Conservation (phyloP, 1,140 invertebrate species). For the Diachasmimorpha longicaudata region DNA sequence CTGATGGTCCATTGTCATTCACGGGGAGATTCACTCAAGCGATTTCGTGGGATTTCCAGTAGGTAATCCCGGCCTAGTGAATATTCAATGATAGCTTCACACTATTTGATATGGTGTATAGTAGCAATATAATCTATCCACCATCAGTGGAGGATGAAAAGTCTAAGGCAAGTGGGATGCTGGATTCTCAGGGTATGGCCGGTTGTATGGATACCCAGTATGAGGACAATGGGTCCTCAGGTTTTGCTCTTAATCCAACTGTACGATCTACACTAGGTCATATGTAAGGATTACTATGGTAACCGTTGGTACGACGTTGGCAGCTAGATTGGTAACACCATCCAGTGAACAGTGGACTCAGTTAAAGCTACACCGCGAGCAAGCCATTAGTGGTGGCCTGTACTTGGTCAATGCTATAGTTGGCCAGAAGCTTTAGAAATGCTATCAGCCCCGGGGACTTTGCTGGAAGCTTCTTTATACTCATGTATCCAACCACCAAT, state of each 20-base stretch:
- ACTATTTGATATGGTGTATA: neutral
- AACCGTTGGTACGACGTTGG: constrained; percentile 18
- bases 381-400: neutral
- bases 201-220: neutral
- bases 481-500: neutral
- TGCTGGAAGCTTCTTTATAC: neutral
- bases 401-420: neutral
- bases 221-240: constrained; percentile 40
- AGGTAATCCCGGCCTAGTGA: constrained; percentile 9
- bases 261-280: constrained; percentile 40
- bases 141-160: neutral
- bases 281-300: constrained; percentile 53
- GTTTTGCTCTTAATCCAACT: constrained; percentile 42
- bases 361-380: neutral
- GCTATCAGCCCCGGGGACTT: neutral
- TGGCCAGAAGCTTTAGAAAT: neutral
- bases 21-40: neutral
- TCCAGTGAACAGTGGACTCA: neutral
- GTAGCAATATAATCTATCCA: constrained; percentile 10
- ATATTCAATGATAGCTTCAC: constrained; percentile 22
- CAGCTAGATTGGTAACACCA: constrained; percentile 11
- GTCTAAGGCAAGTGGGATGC: neutral
- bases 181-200: neutral
- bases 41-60: neutral
- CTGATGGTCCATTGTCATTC: constrained; percentile 11